phyloP scores from a whole-genome alignment of 2,797 vertebrate genomes.

The Acipenser oxyrinchus region DNA sequence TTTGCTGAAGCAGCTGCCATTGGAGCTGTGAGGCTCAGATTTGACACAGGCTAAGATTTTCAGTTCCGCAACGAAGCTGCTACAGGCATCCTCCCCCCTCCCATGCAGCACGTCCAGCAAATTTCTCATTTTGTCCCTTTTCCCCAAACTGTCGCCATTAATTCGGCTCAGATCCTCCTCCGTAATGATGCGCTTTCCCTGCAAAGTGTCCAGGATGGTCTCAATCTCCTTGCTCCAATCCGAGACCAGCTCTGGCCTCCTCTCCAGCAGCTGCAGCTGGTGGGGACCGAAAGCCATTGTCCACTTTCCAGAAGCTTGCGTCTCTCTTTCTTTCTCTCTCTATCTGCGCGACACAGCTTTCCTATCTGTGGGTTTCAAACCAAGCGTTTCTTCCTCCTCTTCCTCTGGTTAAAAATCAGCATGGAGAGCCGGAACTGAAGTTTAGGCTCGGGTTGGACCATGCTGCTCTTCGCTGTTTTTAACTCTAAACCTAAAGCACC shows the following conservation, averaged over 20 bases:
- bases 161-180: conserved; percentile 36
- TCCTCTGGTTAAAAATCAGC: not conserved
- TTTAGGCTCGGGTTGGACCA: not conserved
- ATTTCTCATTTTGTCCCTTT: conserved; percentile 29
- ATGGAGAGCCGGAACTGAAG: not conserved
- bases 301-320: not conserved
- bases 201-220: conserved; percentile 26
- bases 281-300: conserved; percentile 31
- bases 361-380: not conserved
- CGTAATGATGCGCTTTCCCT: conserved; percentile 26
- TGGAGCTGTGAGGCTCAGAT: too few relatives aligned
- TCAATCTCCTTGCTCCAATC: conserved; percentile 27
- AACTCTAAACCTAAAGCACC: not conserved
- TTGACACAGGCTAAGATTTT: not conserved
- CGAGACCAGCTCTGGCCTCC: conserved; percentile 34
- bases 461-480: not conserved
- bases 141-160: conserved; percentile 19
- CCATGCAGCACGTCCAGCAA: conserved; percentile 37
- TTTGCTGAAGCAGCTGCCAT: too few relatives aligned
- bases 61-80: conserved; percentile 26
- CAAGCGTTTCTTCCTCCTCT: not conserved
- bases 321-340: not conserved
- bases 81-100: conserved; percentile 36
- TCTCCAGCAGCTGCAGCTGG: conserved; percentile 22
- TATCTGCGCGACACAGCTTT: not conserved